Evolutionary conservation across 2,888 invertebrate species (phyloP), one percentile per base, ranked within the genome.

Genomic region (Epirrhoe tristata): DNA sequence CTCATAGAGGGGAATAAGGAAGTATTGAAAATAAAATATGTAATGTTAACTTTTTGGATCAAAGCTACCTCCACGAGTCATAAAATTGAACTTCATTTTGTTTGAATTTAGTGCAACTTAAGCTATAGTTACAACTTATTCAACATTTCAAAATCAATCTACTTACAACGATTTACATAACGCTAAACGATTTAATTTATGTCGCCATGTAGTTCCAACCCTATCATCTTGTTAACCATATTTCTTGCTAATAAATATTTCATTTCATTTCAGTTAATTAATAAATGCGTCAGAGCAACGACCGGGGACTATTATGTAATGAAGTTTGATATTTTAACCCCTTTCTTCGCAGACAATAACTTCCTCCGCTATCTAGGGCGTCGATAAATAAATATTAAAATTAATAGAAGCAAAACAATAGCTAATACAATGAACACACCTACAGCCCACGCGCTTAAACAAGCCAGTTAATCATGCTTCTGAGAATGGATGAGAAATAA

Each of bases 301-400:
- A 24, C 62, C 55, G 39, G 6, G 4, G 46, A 48, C 50, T 54
- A 55, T 60, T 58, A 56, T 63, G 36, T 74, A 76, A 73, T 60
- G 69, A 75, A 74, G 69, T 75, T 77, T 74, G 36, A 71, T 76
- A 74, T 48, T 53, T 46, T 77, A 70, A 74, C 79, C 78, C 75
- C 76, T 75, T 78, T 81, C 81, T 77, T 71, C 70, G 72, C 75
- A 79, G 79, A 80, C 79, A 79, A 80, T 80, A 80, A 80, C 82
- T 80, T 82, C 81, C 82, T 81, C 73, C 71, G 64, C 69, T 71
- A 73, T 73, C 68, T 73, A 72, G 73, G 71, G 53, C 73, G 62
- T 59, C 57, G 73, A 73, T 70, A 71, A 71, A 67, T 72, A 69
- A 24, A 73, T 63, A 64, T 70, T 71, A 67, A 71, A 71, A 73